Evolutionary conservation across 2,797 vertebrate species (phyloP), one percentile per base, ranked within the genome.

Genomic region (Malacoctenus gilli): DNA sequence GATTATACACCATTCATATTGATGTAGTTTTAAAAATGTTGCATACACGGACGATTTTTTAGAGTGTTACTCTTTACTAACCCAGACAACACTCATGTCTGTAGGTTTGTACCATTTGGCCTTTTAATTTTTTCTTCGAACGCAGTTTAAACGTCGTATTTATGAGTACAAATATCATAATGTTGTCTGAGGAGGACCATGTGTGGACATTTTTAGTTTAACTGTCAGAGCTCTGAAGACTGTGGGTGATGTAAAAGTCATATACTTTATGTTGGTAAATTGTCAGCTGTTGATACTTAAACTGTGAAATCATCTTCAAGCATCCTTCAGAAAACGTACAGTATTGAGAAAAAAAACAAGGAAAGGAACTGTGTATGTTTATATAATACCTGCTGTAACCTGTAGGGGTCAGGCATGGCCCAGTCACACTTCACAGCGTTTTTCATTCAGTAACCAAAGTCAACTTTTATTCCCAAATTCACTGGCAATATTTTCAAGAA

Each of bases 321-420:
- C 6, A 28, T 28, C 5, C 9, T 28, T 28, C n/a, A n/a, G n/a
- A n/a, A n/a, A n/a, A n/a, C n/a, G n/a, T n/a, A n/a, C n/a, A n/a
- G n/a, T n/a, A n/a, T n/a, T n/a, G n/a, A n/a, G 28, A 14, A 41
- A 35, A 35, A 21, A 59, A 13, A 14, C 9, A 39, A 14, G 18
- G 2, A 40, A 4, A 7, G 56, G 11, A 44, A 4, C n/a, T 60
- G 30, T 14, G 55, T 30, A 4, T 67, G 65, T 14, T 55, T 30
- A 4, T 67, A 62, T 64, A 83, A 32, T 86, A 58, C 68, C 15
- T 47, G 1, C 6, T 77, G 4, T 39, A 10, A 39, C 11, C 86
- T 67, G 36, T 69, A 84, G 89, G 83, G 85, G 86, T 68, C 86
- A 86, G 80, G 16, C 69, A 84, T 54, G 59, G 39, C 75, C 60